Percentiles rank a stretch among this genome's conserved stretches.
These are phyloP conservation scores for Xestia c-nigrum DNA, from an alignment of 2,888 invertebrate genomes.

Conservation along the genomic window DNA sequence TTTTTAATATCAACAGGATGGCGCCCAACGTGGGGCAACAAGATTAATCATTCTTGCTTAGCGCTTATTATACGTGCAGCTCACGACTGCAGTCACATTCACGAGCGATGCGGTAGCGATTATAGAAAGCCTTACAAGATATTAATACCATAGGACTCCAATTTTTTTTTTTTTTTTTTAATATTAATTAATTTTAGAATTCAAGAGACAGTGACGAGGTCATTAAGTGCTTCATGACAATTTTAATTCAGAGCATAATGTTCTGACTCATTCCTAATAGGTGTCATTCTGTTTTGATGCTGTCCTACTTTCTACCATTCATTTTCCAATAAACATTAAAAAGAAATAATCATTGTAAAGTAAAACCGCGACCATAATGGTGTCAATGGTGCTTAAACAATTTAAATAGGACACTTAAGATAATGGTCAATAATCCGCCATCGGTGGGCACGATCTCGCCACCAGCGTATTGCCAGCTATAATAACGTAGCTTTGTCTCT, in stretches of 20 bases:
- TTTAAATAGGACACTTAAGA: slow-evolving; percentile 61
- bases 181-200: too few species aligned
- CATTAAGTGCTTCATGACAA: background rate
- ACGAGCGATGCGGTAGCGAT: slow-evolving; percentile 59
- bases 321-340: slow-evolving; percentile 22
- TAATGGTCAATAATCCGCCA: slow-evolving; percentile 67
- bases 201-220: too few species aligned
- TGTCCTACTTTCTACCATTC: background rate
- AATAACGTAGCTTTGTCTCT: slow-evolving; percentile 72
- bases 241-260: background rate
- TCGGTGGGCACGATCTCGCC: slow-evolving; percentile 61
- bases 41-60: slow-evolving; percentile 76
- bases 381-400: slow-evolving; percentile 61
- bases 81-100: slow-evolving; percentile 57
- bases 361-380: slow-evolving; percentile 52
- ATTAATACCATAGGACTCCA: background rate
- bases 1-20: slow-evolving; percentile 72
- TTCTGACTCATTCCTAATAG: background rate
- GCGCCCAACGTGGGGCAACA: slow-evolving; percentile 79
- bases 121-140: background rate
- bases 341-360: slow-evolving; percentile 38
- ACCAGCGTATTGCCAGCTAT: slow-evolving; percentile 66
- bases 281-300: background rate
- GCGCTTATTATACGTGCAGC: slow-evolving; percentile 72
- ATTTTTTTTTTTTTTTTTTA: background rate